phyloP scores from a whole-genome alignment of 2,888 invertebrate species.

The Epinotia bilunana region DNA sequence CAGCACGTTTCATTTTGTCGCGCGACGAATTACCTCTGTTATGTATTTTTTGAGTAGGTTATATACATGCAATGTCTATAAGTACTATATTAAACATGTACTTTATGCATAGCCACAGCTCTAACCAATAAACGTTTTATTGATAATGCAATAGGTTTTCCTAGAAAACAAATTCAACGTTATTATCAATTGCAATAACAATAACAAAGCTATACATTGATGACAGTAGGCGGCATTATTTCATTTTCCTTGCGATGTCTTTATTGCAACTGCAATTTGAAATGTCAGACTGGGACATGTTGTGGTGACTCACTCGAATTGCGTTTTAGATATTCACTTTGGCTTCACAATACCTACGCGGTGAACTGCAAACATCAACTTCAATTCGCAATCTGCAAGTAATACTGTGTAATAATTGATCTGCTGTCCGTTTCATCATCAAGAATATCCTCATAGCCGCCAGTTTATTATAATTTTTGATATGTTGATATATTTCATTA shows the following conservation, averaged over 20 bases:
- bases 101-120: neutral
- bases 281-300: constrained; percentile 6
- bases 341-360: neutral
- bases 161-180: neutral
- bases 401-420: neutral
- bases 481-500: neutral
- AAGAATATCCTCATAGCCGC: neutral
- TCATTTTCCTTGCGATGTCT: neutral
- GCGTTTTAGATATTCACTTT: constrained; percentile 18
- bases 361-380: neutral
- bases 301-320: constrained; percentile 24
- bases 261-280: constrained; percentile 7
- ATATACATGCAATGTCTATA: neutral
- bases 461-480: neutral
- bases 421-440: neutral
- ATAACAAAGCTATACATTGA: neutral
- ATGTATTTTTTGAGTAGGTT: no score
- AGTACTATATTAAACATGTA: neutral
- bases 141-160: neutral
- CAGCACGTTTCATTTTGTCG: neutral
- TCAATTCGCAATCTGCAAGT: neutral
- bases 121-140: constrained; percentile 3
- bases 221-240: neutral
- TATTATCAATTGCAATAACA: neutral
- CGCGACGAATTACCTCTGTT: neutral